These are phyloP conservation scores for Tympanoctomys barrerae DNA, from an alignment of 2,797 vertebrate species.

Conservation along the genomic window DNA sequence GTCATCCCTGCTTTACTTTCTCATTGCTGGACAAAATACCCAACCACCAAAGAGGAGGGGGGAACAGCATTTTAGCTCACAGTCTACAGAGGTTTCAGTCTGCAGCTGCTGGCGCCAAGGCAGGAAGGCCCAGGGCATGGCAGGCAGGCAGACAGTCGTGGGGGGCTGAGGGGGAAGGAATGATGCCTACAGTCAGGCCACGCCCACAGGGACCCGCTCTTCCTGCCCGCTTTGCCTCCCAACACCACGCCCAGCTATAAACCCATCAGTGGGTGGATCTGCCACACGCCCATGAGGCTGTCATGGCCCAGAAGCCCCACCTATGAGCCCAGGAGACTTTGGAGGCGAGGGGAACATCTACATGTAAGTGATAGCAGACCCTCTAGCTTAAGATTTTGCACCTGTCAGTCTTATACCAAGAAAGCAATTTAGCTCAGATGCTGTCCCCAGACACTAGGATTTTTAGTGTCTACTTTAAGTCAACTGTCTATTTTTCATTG, in stretches of 20 bases:
- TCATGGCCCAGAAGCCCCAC: neutral
- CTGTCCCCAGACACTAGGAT: neutral
- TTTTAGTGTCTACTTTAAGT: neutral
- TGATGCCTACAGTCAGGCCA: neutral
- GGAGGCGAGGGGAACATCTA: neutral
- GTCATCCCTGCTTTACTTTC: neutral
- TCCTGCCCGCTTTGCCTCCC: neutral
- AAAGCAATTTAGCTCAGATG: neutral
- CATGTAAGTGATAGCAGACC: neutral
- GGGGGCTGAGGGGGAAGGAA: neutral
- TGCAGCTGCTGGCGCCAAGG: neutral
- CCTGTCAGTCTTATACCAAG: neutral
- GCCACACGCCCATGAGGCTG: neutral
- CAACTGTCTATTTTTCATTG: constrained; percentile 25
- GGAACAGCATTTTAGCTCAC: neutral
- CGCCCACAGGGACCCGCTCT: neutral
- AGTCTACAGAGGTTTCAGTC: neutral
- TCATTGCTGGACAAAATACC: neutral
- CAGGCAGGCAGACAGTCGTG: neutral
- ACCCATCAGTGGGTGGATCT: neutral
- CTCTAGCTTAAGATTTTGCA: neutral
- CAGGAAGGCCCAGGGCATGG: neutral
- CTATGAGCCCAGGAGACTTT: neutral
- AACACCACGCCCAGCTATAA: neutral
- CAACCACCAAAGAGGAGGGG: neutral